Evolutionary conservation across 2,797 vertebrate species (phyloP).

Genomic region (Alectoris magna): DNA sequence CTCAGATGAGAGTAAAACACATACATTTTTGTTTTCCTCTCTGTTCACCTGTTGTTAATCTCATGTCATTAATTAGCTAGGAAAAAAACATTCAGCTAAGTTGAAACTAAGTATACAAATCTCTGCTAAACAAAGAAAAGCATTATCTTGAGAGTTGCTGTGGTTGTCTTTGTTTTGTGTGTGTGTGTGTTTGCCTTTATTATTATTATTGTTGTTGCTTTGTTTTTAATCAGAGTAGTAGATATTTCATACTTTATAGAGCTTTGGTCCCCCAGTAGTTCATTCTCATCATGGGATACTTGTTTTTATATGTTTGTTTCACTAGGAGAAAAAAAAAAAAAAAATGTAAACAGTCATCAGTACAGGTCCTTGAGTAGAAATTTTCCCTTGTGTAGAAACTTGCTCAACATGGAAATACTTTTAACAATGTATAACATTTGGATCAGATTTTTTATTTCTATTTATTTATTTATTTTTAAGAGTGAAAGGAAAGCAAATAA

Average conservation of each 20-base stretch:
- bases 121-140: not conserved
- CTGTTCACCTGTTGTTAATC: not conserved
- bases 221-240: not conserved
- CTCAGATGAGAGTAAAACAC: no score
- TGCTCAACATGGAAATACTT: not conserved
- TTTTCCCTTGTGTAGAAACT: not conserved
- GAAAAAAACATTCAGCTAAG: not conserved
- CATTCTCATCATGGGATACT: not conserved
- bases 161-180: not conserved
- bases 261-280: rapidly evolving
- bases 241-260: not conserved
- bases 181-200: no score
- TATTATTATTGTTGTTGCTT: no score
- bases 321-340: not conserved
- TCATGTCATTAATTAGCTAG: not conserved
- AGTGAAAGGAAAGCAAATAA: not conserved
- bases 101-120: not conserved
- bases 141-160: not conserved
- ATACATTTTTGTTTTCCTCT: not conserved
- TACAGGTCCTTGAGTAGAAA: not conserved
- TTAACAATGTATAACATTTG: not conserved
- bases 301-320: not conserved
- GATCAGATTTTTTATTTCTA: not conserved
- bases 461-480: not conserved
- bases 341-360: not conserved